Percentiles rank a stretch among this genome's conserved stretches.
Evolutionary conservation across 2,113 vertebrate genomes (phyloP).

Genomic region (Scortum barcoo): DNA sequence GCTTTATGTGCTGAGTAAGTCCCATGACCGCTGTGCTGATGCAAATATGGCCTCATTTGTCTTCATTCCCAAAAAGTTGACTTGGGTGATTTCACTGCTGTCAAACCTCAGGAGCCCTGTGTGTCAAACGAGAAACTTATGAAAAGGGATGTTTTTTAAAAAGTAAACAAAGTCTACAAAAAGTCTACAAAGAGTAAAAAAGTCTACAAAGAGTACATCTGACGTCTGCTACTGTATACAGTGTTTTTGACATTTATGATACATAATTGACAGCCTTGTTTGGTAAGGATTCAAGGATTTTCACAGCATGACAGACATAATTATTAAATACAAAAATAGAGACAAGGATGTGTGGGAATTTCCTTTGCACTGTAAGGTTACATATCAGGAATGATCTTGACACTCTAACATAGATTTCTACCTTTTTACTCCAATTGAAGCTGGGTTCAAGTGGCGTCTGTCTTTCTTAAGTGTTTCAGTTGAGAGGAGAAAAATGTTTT

Average conservation of each 20-base stretch:
- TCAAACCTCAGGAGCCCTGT: background rate
- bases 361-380: background rate
- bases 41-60: conserved; percentile 14
- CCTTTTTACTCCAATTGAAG: background rate
- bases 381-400: background rate
- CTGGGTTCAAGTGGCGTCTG: conserved; percentile 4
- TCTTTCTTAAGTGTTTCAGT: conserved; percentile 12
- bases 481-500: conserved; percentile 8
- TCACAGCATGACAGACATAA: background rate
- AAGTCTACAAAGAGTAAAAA: too few species aligned
- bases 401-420: background rate
- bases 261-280: background rate
- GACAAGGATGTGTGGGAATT: background rate
- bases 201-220: conserved; percentile 1
- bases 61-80: conserved; percentile 28
- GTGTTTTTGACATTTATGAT: background rate
- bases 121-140: conserved; percentile 13
- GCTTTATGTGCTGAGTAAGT: conserved; percentile 37
- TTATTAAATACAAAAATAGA: background rate
- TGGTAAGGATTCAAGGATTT: background rate
- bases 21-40: background rate
- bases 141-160: too few species aligned
- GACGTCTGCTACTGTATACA: background rate
- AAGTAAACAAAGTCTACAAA: too few species aligned
- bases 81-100: conserved; percentile 14